Evolutionary conservation across 2,888 invertebrate species (phyloP).

Genomic region (Pristionchus arcanus): DNA sequence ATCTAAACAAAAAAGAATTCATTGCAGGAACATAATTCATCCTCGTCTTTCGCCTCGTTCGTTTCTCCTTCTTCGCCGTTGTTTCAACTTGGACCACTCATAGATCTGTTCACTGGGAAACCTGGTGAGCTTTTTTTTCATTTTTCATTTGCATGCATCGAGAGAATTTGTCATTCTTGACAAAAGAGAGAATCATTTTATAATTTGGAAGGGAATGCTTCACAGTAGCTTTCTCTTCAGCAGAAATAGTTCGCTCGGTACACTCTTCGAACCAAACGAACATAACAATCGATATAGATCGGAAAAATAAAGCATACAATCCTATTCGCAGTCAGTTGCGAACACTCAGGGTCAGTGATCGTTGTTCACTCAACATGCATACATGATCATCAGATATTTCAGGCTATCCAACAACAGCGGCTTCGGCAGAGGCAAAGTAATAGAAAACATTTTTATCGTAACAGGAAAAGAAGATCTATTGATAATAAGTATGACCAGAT

Average conservation of each 20-base stretch:
- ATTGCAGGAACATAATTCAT: not conserved
- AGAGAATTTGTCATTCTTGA: no score
- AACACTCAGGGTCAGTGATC: not conserved
- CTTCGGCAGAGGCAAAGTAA: not conserved
- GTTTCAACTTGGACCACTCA: slow-evolving; percentile 15
- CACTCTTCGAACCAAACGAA: not conserved
- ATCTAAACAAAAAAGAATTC: not conserved
- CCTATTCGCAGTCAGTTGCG: slow-evolving; percentile 41
- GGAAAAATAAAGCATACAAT: not conserved
- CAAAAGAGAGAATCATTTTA: no score
- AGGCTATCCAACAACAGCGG: not conserved
- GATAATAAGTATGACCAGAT: no score
- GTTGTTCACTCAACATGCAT: no score
- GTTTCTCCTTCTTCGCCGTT: slow-evolving; percentile 26
- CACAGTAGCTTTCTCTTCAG: not conserved
- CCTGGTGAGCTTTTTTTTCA: not conserved
- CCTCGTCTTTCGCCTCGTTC: not conserved
- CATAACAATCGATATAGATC: not conserved
- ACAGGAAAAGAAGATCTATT: not conserved
- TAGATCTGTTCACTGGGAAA: slow-evolving; percentile 26
- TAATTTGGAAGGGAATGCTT: no score
- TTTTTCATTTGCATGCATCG: not conserved
- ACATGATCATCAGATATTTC: not conserved
- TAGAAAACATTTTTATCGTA: not conserved
- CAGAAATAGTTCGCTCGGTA: not conserved